These are phyloP conservation scores for Smittia sp. DNA, from an alignment of 2,888 invertebrate genomes.

Conservation along the genomic window DNA sequence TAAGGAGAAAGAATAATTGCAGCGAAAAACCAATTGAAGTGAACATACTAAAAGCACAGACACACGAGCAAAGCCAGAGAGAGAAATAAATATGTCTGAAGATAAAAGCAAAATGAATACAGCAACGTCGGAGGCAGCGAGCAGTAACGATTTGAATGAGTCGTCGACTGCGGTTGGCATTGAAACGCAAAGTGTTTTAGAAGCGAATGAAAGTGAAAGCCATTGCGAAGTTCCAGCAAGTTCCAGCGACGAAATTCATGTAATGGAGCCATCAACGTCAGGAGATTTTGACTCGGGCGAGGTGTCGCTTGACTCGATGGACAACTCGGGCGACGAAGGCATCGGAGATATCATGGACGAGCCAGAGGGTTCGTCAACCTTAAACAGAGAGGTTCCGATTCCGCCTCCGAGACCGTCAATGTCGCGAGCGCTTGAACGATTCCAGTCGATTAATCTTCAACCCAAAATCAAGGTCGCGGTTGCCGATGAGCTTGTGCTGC, in stretches of 20 bases:
- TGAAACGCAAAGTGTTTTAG: constrained; percentile 41
- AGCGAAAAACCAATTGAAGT: not conserved
- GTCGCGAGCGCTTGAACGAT: not conserved
- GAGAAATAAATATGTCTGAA: constrained; percentile 36
- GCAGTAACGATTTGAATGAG: constrained; percentile 29
- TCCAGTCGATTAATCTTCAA: not conserved
- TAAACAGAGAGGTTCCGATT: constrained; percentile 44
- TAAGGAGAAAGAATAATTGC: not conserved
- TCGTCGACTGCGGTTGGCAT: constrained; percentile 40
- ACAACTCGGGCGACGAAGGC: constrained; percentile 38
- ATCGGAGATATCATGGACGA: constrained; percentile 42
- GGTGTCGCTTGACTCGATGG: constrained; percentile 13
- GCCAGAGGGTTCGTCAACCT: constrained; percentile 44
- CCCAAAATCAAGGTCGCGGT: constrained; percentile 35
- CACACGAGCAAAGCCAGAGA: not conserved
- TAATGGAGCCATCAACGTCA: constrained; percentile 20
- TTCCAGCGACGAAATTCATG: constrained; percentile 15
- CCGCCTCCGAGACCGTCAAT: constrained; percentile 20
- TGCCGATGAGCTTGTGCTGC: constrained; percentile 24
- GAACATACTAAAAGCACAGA: not conserved
- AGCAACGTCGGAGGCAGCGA: not conserved
- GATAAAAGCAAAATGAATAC: constrained; percentile 32
- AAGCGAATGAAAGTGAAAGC: constrained; percentile 38
- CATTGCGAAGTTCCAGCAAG: not conserved
- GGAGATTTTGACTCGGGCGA: constrained; percentile 12